A percentile compares a stretch with the other conserved stretches of the same genome.
These are phyloP conservation scores for Spicauda simplicius DNA, from an alignment of 2,888 invertebrate genomes.

Conservation along the genomic window DNA sequence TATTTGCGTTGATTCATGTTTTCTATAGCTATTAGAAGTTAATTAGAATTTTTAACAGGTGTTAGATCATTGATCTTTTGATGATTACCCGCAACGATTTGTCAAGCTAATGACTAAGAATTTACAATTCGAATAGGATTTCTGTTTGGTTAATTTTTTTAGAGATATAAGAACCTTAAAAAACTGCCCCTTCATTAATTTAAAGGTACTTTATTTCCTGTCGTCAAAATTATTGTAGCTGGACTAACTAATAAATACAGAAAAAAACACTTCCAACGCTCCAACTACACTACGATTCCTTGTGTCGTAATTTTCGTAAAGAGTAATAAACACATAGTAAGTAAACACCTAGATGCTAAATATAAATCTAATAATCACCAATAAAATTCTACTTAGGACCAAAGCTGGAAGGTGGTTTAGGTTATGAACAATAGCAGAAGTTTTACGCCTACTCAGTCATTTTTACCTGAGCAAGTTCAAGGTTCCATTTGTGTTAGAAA, in stretches of 20 bases:
- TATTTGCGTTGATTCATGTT: slow-evolving; percentile 29
- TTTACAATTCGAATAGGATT: background rate
- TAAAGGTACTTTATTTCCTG: background rate
- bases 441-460: slow-evolving; percentile 1
- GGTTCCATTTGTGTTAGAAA: slow-evolving; percentile 1
- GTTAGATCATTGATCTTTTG: slow-evolving; percentile 30
- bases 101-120: too few species aligned
- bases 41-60: slow-evolving; percentile 42
- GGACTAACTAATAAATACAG: too few species aligned
- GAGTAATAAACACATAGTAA: too few species aligned
- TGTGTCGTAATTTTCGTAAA: too few species aligned
- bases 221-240: background rate
- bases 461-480: slow-evolving; percentile 22
- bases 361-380: too few species aligned
- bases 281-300: too few species aligned
- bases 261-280: too few species aligned
- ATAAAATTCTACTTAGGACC: background rate
- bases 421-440: background rate
- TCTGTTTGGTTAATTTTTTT: too few species aligned
- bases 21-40: slow-evolving; percentile 38
- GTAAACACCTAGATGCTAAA: too few species aligned
- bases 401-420: background rate
- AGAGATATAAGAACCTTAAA: too few species aligned
- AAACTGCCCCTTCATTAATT: background rate
- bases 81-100: too few species aligned